phyloP scores from a whole-genome alignment of 2,113 vertebrate species.

The Nothocercus nigrocapillus region DNA sequence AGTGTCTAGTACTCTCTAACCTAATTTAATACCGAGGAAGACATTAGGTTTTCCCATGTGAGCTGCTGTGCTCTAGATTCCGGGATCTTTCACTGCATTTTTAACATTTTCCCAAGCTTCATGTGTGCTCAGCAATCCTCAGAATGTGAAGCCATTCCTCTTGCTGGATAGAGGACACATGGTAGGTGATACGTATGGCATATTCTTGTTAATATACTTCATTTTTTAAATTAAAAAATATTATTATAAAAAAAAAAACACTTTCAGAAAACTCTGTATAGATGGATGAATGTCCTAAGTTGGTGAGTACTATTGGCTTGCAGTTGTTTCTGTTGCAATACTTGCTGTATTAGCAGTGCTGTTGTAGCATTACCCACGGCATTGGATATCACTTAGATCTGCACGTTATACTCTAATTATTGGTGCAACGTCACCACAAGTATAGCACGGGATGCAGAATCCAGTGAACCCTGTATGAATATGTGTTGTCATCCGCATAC shows the following conservation, averaged over 20 bases:
- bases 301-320: background rate
- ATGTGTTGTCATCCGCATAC: constrained; percentile 48
- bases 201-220: background rate
- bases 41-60: background rate
- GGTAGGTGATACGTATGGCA: background rate
- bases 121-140: background rate
- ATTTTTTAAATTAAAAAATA: too few relatives aligned
- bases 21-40: background rate
- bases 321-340: background rate
- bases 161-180: background rate
- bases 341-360: background rate
- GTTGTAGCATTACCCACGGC: background rate
- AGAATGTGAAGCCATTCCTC: background rate
- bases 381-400: background rate
- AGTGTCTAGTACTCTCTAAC: background rate
- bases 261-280: background rate
- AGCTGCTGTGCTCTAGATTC: background rate
- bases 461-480: constrained; percentile 21
- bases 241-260: background rate
- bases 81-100: background rate
- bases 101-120: background rate
- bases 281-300: background rate
- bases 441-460: constrained; percentile 15
- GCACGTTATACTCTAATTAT: background rate
- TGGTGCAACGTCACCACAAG: constrained; percentile 9